phyloP scores from a whole-genome alignment of 2,888 invertebrate species.

The Salticus scenicus region DNA sequence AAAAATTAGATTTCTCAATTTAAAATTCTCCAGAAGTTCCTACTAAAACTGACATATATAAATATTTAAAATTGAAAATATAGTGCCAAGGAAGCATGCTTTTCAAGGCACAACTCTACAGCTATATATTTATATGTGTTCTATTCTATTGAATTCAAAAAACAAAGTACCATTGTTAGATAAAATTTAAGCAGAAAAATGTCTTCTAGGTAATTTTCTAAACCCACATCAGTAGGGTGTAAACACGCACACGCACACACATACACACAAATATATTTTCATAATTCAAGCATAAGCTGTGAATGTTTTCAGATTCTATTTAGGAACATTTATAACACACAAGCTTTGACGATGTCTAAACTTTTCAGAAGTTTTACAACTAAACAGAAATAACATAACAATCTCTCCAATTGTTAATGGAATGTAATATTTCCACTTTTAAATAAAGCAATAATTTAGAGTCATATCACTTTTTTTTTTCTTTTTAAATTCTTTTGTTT shows the following conservation, averaged over 20 bases:
- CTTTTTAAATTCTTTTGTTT: too few species aligned
- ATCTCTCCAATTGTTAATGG: not conserved
- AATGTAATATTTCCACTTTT: not conserved
- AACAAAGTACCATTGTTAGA: not conserved
- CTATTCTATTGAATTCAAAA: not conserved
- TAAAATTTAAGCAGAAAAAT: not conserved
- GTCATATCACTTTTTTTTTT: not conserved
- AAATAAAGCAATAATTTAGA: not conserved
- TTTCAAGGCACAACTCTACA: slow-evolving; percentile 13
- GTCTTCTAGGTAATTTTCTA: not conserved
- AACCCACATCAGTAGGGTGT: not conserved
- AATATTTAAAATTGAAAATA: slow-evolving; percentile 16
- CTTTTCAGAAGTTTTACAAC: not conserved
- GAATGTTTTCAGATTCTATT: not conserved
- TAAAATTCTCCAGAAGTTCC: not conserved
- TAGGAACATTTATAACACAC: slow-evolving; percentile 6
- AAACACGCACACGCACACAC: too few species aligned
- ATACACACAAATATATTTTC: too few species aligned
- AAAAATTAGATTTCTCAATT: not conserved
- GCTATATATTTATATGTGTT: not conserved
- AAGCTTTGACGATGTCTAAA: not conserved
- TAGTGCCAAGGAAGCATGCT: slow-evolving; percentile 14
- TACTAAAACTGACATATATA: not conserved
- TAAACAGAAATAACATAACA: not conserved
- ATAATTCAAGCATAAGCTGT: not conserved